phyloP scores from a whole-genome alignment of 2,113 vertebrate species.

The Oreotragus oreotragus region DNA sequence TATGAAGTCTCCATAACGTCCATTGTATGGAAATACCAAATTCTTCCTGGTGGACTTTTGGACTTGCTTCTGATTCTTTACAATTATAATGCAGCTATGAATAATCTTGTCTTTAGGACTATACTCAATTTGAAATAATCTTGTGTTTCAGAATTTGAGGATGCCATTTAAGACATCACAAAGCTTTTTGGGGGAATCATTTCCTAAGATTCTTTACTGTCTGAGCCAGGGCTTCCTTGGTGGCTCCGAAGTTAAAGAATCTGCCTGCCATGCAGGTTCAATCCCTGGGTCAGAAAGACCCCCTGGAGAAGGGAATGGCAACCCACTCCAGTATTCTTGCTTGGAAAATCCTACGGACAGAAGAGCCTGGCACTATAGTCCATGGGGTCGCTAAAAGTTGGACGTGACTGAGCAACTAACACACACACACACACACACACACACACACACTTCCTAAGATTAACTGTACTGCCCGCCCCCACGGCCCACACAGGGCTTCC shows the following conservation, averaged over 20 bases:
- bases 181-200: neutral
- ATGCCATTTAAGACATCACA: neutral
- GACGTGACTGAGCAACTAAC: neutral
- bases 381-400: neutral
- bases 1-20: neutral
- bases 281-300: neutral
- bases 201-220: neutral
- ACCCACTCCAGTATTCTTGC: neutral
- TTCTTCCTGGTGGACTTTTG: neutral
- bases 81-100: neutral
- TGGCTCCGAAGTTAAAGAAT: neutral
- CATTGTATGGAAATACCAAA: neutral
- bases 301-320: neutral
- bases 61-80: neutral
- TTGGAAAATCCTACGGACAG: neutral
- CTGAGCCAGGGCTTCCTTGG: neutral
- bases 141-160: neutral
- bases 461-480: accelerated
- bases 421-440: neutral
- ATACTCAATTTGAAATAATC: neutral
- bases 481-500: accelerated
- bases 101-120: neutral
- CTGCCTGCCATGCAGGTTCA: neutral
- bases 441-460: neutral
- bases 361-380: neutral